Evolutionary conservation across 2,113 vertebrate genomes (phyloP).

Genomic region (Brachyhypopomus gauderio): DNA sequence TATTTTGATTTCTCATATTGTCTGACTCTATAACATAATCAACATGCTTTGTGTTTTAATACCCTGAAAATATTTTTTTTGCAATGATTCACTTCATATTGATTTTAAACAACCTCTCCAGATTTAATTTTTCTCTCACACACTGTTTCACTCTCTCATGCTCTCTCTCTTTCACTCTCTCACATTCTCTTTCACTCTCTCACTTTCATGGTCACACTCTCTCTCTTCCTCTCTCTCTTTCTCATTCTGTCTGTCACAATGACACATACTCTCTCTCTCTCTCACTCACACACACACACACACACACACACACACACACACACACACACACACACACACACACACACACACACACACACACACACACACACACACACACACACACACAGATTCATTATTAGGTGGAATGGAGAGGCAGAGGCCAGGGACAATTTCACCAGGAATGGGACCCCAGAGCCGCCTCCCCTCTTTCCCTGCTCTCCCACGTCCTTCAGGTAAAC

Average conservation of each 20-base stretch:
- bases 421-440: conserved; percentile 71
- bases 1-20: not conserved
- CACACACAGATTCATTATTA: conserved; percentile 70
- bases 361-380: no score
- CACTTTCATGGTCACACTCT: not conserved
- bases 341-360: no score
- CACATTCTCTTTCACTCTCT: not conserved
- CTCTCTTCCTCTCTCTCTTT: not conserved
- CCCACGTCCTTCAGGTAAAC: conserved; percentile 77
- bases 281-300: conserved; percentile 3
- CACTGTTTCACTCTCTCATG: not conserved
- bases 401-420: conserved; percentile 76
- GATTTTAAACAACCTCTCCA: not conserved
- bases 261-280: conserved; percentile 33
- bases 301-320: no score
- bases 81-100: not conserved
- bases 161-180: not conserved
- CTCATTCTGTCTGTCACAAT: not conserved
- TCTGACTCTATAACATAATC: not conserved
- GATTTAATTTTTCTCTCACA: not conserved
- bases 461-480: conserved; percentile 75
- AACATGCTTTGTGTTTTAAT: not conserved
- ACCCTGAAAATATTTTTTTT: not conserved
- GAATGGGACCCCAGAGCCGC: conserved; percentile 67
- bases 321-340: no score